Conservation (phyloP, 2,797 vertebrate genomes). For the Selene dorsalis region DNA sequence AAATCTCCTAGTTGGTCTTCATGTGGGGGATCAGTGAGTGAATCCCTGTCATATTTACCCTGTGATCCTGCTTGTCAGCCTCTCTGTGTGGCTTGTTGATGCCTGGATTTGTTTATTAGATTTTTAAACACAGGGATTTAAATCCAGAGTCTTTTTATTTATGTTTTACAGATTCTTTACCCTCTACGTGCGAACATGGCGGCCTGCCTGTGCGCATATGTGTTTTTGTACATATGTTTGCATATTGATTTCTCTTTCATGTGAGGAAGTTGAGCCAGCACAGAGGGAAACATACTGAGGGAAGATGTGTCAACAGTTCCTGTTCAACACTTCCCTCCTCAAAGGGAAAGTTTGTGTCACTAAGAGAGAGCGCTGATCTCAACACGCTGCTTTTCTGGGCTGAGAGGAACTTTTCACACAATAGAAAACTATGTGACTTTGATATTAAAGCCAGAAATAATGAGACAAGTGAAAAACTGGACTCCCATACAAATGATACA, state of each 20-base stretch:
- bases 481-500: not conserved
- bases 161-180: not conserved
- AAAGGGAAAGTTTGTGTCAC: conserved; percentile 69
- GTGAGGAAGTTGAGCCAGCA: conserved; percentile 63
- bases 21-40: not conserved
- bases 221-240: not conserved
- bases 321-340: conserved; percentile 66
- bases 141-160: not conserved
- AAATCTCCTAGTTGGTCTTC: not conserved
- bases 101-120: conserved; percentile 13
- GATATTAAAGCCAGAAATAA: conserved; percentile 2
- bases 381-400: not conserved
- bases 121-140: conserved; percentile 4
- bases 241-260: conserved; percentile 60
- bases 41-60: conserved; percentile 17
- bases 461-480: not conserved
- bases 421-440: conserved; percentile 13
- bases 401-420: conserved; percentile 14
- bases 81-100: not conserved
- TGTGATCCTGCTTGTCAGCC: not conserved
- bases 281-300: conserved; percentile 68
- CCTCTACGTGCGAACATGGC: not conserved
- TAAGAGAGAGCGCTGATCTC: conserved; percentile 23
- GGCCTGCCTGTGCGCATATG: not conserved
- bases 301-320: conserved; percentile 77